Conservation (phyloP, 92 coral and sea anemone species). For the Plumapathes pennacea region DNA sequence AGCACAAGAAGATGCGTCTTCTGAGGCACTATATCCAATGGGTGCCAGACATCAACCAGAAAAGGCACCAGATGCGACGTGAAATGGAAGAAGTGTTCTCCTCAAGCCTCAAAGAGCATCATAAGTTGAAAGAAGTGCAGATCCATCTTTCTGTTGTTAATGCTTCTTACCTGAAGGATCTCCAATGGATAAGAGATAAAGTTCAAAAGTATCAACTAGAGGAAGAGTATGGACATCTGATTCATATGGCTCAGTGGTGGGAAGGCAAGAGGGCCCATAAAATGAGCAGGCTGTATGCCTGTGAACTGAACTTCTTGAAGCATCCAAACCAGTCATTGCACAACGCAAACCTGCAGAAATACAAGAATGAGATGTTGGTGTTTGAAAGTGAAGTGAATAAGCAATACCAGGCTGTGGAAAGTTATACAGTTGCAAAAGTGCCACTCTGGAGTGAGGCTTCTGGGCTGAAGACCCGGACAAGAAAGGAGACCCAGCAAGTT, state of each 20-base stretch:
- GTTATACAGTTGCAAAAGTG: conserved; percentile 61
- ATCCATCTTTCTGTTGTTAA: conserved; percentile 49
- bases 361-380: conserved; percentile 70
- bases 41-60: conserved; percentile 77
- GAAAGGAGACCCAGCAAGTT: conserved; percentile 80
- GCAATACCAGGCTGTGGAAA: conserved; percentile 58
- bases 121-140: conserved; percentile 22
- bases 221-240: conserved; percentile 70
- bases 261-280: conserved; percentile 85
- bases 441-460: conserved; percentile 81
- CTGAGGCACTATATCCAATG: conserved; percentile 77
- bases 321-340: conserved; percentile 65
- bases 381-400: conserved; percentile 62
- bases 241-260: conserved; percentile 74
- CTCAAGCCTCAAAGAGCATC: conserved; percentile 60
- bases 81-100: conserved; percentile 92
- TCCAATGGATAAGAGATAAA: conserved; percentile 79
- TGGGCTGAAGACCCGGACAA: conserved; percentile 83
- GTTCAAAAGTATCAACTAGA: conserved; percentile 72
- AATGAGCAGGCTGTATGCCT: conserved; percentile 66
- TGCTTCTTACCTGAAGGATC: conserved; percentile 61
- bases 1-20: conserved; percentile 77
- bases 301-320: conserved; percentile 73
- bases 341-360: conserved; percentile 63
- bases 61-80: conserved; percentile 72